Conservation (phyloP, 1,140 invertebrate species). For the Archegozetes longisetosus region DNA sequence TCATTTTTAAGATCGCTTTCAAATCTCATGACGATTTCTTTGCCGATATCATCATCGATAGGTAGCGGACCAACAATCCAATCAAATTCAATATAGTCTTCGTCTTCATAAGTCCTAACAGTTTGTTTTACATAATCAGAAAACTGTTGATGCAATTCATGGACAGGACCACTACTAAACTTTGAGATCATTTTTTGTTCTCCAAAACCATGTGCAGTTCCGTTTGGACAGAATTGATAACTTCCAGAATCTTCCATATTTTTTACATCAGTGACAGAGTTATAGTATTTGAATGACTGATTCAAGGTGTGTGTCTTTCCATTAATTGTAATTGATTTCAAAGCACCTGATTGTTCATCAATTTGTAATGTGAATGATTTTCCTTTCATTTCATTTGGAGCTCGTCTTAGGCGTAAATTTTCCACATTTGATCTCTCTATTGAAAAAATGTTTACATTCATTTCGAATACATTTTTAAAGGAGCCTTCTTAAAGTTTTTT, state of each 20-base stretch:
- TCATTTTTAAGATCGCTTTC: slow-evolving; percentile 27
- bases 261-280: not conserved
- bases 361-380: slow-evolving; percentile 10
- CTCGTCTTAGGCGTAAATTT: slow-evolving; percentile 2
- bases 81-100: slow-evolving; percentile 56
- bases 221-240: slow-evolving; percentile 8
- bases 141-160: slow-evolving; percentile 62
- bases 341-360: slow-evolving; percentile 11
- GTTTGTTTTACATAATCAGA: slow-evolving; percentile 64
- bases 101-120: slow-evolving; percentile 51
- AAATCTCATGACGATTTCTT: slow-evolving; percentile 37
- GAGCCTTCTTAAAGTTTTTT: too few relatives aligned
- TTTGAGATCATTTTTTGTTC: not conserved
- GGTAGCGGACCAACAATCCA: slow-evolving; percentile 90
- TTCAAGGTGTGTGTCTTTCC: not conserved
- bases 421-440: not conserved
- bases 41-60: slow-evolving; percentile 32
- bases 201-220: not conserved
- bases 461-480: not conserved
- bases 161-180: slow-evolving; percentile 20
- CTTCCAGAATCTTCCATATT: not conserved
- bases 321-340: slow-evolving; percentile 21
- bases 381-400: slow-evolving; percentile 2
- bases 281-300: slow-evolving; percentile 7
- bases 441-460: not conserved